phyloP scores from a whole-genome alignment of 2,797 vertebrate genomes.

The Macroramphosus scolopax region DNA sequence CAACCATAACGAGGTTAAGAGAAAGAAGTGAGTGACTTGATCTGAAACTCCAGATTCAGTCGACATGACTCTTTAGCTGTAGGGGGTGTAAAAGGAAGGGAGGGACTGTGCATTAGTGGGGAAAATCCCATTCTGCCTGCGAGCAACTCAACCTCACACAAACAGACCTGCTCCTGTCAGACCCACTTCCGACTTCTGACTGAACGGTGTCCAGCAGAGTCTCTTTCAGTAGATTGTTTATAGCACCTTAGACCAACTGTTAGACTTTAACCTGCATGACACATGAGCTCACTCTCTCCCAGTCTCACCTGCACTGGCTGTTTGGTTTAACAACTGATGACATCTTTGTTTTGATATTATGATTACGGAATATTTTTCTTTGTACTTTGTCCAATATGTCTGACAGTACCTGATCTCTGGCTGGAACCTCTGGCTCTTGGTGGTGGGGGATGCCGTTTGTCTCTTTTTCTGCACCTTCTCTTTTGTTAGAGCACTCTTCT shows the following conservation, averaged over 20 bases:
- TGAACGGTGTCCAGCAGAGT: conserved; percentile 24
- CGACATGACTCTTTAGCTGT: conserved; percentile 14
- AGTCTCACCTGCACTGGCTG: neutral
- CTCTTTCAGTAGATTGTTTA: conserved; percentile 28
- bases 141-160: neutral
- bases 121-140: conserved; percentile 27
- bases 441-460: conserved; percentile 56
- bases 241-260: conserved; percentile 41
- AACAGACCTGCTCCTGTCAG: conserved; percentile 15
- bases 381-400: too few relatives aligned
- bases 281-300: conserved; percentile 1
- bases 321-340: neutral
- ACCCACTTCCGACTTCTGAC: too few relatives aligned
- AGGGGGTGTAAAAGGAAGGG: conserved; percentile 20
- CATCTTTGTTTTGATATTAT: neutral
- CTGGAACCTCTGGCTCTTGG: conserved; percentile 60
- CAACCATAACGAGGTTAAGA: conserved; percentile 41
- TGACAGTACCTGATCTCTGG: conserved; percentile 73
- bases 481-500: conserved; percentile 86
- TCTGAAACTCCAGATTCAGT: conserved; percentile 20
- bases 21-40: conserved; percentile 10
- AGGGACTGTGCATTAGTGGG: conserved; percentile 17
- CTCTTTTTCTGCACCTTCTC: conserved; percentile 87
- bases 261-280: conserved; percentile 33
- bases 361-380: neutral